Evolutionary conservation across 2,113 vertebrate species (phyloP).

Genomic region (Apistogramma diplotaenia): DNA sequence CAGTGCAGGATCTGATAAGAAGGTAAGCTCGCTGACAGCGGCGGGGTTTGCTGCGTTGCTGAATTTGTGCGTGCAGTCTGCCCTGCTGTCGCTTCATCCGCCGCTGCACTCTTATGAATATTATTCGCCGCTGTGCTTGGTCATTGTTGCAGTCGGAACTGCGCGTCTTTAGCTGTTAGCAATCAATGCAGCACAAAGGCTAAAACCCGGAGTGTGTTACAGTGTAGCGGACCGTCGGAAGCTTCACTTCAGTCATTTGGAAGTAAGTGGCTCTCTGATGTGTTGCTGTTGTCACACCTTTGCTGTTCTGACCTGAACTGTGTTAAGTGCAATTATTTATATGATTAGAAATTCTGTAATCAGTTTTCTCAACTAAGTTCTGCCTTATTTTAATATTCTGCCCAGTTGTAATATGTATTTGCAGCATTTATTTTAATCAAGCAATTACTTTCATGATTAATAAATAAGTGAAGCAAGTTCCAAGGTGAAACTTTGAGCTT

Average conservation of each 20-base stretch:
- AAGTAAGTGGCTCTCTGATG: background rate
- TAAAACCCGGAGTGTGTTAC: background rate
- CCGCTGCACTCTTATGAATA: background rate
- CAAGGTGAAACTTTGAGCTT: accelerated
- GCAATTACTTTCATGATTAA: background rate
- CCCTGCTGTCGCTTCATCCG: background rate
- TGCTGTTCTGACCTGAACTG: background rate
- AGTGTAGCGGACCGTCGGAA: background rate
- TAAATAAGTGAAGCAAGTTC: background rate
- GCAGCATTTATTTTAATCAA: background rate
- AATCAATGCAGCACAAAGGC: background rate
- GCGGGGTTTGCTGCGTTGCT: background rate
- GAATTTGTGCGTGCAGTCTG: background rate
- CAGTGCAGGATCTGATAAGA: slow-evolving; percentile 46
- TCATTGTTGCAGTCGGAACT: background rate
- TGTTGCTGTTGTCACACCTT: background rate
- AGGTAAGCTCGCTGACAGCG: slow-evolving; percentile 50
- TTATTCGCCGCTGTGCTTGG: background rate
- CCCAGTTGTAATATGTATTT: background rate
- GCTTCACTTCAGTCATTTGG: background rate
- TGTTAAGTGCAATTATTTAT: background rate
- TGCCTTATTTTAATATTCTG: background rate
- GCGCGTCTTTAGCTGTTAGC: slow-evolving; percentile 17
- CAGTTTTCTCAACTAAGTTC: background rate
- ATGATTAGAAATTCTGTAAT: background rate